A percentile compares a stretch with the other conserved stretches of the same genome.
Evolutionary conservation across 2,113 vertebrate genomes (phyloP).

Genomic region (Epinephelus moara): DNA sequence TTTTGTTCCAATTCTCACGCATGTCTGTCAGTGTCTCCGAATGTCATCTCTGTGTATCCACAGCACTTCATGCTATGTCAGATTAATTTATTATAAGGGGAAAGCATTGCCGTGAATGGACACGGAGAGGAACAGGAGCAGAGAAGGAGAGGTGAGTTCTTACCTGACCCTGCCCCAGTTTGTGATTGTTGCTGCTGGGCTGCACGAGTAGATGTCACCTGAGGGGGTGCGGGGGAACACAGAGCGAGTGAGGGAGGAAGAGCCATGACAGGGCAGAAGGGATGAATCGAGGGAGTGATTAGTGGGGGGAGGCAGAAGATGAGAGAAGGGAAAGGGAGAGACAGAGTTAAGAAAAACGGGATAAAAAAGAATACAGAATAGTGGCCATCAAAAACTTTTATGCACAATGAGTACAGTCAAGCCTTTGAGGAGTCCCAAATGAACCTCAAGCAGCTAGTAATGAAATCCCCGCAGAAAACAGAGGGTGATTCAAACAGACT

Average conservation of each 20-base stretch:
- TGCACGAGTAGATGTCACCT: slow-evolving; percentile 90
- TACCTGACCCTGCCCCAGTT: slow-evolving; percentile 77
- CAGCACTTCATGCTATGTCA: slow-evolving; percentile 16
- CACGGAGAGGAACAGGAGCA: neutral
- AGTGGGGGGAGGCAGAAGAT: neutral
- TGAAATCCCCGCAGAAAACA: slow-evolving; percentile 65
- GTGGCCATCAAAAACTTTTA: slow-evolving; percentile 47
- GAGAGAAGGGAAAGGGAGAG: slow-evolving; percentile 10
- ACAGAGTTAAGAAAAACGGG: slow-evolving; percentile 20
- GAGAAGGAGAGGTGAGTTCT: slow-evolving; percentile 25
- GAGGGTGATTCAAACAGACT: slow-evolving; percentile 52
- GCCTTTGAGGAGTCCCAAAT: slow-evolving; percentile 52
- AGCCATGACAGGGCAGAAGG: slow-evolving; percentile 10
- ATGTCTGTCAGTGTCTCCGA: slow-evolving; percentile 44
- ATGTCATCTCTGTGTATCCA: slow-evolving; percentile 46
- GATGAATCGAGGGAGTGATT: slow-evolving; percentile 12
- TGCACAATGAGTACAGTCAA: slow-evolving; percentile 59
- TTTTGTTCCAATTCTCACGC: slow-evolving; percentile 39
- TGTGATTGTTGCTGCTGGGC: slow-evolving; percentile 86
- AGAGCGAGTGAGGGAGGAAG: slow-evolving; percentile 17
- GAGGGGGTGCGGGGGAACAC: slow-evolving; percentile 35
- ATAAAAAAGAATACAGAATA: slow-evolving; percentile 51
- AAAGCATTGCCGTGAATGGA: neutral
- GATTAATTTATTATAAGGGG: neutral
- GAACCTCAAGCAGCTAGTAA: slow-evolving; percentile 43